Evolutionary conservation across 2,888 invertebrate species (phyloP), one percentile per base, ranked within the genome.

Genomic region (Zelleria hepariella): DNA sequence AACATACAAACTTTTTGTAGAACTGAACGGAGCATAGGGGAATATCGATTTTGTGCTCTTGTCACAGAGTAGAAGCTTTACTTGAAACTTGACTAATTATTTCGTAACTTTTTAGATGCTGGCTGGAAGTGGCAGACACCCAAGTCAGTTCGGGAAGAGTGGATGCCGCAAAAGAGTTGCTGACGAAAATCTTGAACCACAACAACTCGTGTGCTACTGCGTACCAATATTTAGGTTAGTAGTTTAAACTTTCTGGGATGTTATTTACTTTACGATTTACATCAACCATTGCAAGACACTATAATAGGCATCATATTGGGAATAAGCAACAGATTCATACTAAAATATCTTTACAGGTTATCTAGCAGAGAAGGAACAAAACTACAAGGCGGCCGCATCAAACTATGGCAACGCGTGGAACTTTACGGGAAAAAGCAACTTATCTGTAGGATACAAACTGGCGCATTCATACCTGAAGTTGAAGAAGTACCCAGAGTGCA

Each of bases 101-200:
- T 15, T 59, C 32, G 15, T 62, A n/a, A 49, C 0, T 18, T 63
- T 65, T 48, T 49, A 87, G 96, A 62, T 96, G 97, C 77, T 99
- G 99, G 99, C 77, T 99, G 6, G 90, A 98, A 54, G 86, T 98
- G n/a, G 95, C 97, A 0, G 98, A 98, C 65, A 94, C 95, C 66
- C 98, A 93, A 92, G 68, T 87, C 25, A 78, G 68, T 60, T 80
- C 88, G 0, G 94, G 93, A 18, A 96, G 98, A 76, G 91, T 92
- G 72, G 98, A 98, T 62, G 92, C 96, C 58, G 97, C 98, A 0
- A 92, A 93, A 52, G 96, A 97, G 66, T 82, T 98, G 25, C 87
- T 99, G 18, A 91, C 91, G 21, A 92, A 93, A 68, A 93, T 95
- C 0, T 77, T 96, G 20, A 92, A 93, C 61, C 94, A 96, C 72